A percentile compares a stretch with the other conserved stretches of the same genome.
These are phyloP conservation scores for Radopholus similis DNA, from an alignment of 1,140 invertebrate species.

Conservation along the genomic window DNA sequence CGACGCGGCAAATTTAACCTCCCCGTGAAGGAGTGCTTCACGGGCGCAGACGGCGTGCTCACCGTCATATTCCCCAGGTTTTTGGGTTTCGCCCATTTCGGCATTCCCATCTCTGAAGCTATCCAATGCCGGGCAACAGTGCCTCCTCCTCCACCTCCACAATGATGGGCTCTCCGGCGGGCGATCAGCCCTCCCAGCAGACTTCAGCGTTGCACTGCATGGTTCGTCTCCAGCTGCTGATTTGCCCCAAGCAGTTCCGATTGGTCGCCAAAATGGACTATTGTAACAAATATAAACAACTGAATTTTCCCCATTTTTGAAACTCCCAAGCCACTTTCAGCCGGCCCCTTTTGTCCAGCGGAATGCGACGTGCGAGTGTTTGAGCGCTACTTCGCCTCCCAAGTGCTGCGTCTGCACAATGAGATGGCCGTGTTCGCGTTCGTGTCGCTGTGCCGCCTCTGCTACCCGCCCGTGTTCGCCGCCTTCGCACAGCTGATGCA, in stretches of 20 bases:
- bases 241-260: conserved; percentile 16
- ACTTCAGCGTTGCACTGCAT: not conserved
- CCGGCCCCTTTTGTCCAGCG: conserved; percentile 4
- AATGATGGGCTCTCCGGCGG: not conserved
- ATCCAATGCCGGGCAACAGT: not conserved
- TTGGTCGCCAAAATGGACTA: conserved; percentile 22
- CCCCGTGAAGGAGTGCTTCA: not conserved
- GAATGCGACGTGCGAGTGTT: conserved; percentile 26
- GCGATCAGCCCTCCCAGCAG: not conserved
- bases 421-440: conserved; percentile 32
- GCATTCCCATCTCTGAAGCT: not conserved
- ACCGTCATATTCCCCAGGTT: conserved; percentile 5
- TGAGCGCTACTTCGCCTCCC: conserved; percentile 27
- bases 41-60: not conserved
- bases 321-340: conserved; percentile 12
- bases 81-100: not conserved
- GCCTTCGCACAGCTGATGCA: conserved; percentile 28
- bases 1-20: conserved; percentile 1
- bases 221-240: conserved; percentile 1
- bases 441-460: conserved; percentile 24
- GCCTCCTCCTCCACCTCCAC: not conserved
- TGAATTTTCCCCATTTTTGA: conserved; percentile 9
- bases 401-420: conserved; percentile 15
- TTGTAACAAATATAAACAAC: not conserved
- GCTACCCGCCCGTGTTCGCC: conserved; percentile 11